Evolutionary conservation across 30 jellyfish, hydroid and myxozoan genomes (phyloP).

Genomic region (Euphysa ruthae): DNA sequence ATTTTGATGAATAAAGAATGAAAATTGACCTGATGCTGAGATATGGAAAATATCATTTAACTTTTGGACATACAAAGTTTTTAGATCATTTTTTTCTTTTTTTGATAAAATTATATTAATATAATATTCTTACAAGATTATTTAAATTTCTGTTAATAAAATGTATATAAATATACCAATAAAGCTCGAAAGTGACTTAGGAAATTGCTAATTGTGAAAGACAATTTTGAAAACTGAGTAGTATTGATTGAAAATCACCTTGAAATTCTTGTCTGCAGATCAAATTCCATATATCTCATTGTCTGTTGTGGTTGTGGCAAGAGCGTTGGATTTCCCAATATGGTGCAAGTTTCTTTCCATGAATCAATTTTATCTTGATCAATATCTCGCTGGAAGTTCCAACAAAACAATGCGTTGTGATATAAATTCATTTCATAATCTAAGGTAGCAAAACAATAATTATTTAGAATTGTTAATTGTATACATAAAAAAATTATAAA

Average conservation of each 20-base stretch:
- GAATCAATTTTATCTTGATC: slow-evolving; percentile 68
- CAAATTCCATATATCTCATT: slow-evolving; percentile 45
- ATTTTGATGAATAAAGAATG: no score
- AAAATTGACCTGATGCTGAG: no score
- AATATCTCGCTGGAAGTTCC: slow-evolving; percentile 96
- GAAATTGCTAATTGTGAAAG: not conserved
- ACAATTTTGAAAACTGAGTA: not conserved
- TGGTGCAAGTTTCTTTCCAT: slow-evolving; percentile 6
- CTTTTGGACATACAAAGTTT: no score
- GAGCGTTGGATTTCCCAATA: not conserved
- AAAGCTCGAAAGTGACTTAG: not conserved
- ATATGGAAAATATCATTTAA: no score
- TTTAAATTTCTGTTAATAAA: not conserved
- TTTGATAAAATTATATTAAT: not conserved
- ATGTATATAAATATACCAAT: not conserved
- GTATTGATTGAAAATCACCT: no score
- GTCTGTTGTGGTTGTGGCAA: slow-evolving; percentile 69
- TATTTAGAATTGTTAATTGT: no score
- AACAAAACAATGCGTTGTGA: slow-evolving; percentile 84
- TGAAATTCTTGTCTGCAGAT: slow-evolving; percentile 66
- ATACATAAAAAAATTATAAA: no score
- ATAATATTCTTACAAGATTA: not conserved
- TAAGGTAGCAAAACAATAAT: no score
- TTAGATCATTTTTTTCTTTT: no score
- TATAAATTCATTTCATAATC: slow-evolving; percentile 71